Evolutionary conservation across 2,113 vertebrate species (phyloP).

Genomic region (Aphyosemion australe): DNA sequence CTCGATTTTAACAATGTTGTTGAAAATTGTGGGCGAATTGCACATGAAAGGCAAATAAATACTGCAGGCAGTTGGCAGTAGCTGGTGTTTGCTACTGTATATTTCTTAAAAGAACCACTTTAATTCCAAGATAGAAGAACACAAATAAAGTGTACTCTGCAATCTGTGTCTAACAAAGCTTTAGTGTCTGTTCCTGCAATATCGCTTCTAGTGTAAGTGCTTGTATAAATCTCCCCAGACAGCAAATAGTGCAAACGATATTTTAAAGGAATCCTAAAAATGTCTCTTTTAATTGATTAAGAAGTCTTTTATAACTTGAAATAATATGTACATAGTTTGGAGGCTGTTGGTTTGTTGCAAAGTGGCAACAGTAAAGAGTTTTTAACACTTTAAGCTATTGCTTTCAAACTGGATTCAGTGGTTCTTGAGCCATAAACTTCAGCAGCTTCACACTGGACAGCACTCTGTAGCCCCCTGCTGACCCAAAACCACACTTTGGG

Average conservation of each 20-base stretch:
- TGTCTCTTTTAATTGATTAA: no score
- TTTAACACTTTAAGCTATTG: no score
- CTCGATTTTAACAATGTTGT: background rate
- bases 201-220: background rate
- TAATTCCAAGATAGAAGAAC: constrained; percentile 3
- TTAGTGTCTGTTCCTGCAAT: background rate
- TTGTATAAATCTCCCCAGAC: background rate
- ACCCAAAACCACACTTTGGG: no score
- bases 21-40: background rate
- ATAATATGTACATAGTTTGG: background rate
- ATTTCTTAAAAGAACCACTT: background rate
- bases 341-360: background rate
- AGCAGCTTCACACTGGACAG: no score
- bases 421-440: no score
- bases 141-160: background rate
- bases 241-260: background rate
- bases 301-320: no score
- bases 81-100: background rate
- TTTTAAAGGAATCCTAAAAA: no score
- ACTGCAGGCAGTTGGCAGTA: background rate
- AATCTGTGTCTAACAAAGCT: background rate
- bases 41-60: background rate
- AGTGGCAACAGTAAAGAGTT: background rate
- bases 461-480: no score
- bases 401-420: no score